Conservation (phyloP, 2,797 vertebrate species). For the Cyclopterus lumpus region DNA sequence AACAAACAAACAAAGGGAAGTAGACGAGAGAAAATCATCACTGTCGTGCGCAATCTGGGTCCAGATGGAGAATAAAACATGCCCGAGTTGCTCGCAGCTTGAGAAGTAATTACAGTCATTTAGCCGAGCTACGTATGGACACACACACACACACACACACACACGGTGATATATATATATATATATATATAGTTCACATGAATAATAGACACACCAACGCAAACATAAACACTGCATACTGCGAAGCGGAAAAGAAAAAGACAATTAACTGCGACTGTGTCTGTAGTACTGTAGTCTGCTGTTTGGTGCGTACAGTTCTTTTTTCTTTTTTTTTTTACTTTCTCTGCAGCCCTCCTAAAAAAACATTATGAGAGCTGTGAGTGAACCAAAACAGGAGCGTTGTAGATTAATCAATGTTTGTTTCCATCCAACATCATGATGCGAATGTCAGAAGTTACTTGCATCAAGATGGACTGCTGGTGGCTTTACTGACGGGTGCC, state of each 20-base stretch:
- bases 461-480: background rate
- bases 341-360: background rate
- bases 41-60: constrained; percentile 5
- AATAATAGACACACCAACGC: constrained; percentile 25
- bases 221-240: constrained; percentile 12
- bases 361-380: background rate
- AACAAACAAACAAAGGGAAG: constrained; percentile 10
- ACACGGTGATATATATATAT: constrained; percentile 1
- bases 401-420: background rate
- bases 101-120: constrained; percentile 43
- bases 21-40: constrained; percentile 9
- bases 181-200: constrained; percentile 20
- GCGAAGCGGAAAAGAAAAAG: background rate
- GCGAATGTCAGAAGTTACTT: background rate
- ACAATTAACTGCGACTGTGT: background rate
- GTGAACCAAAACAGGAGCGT: background rate
- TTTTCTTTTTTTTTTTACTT: too few relatives aligned
- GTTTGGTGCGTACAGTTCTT: background rate
- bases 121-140: background rate
- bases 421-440: background rate
- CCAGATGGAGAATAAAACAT: constrained; percentile 75
- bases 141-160: background rate
- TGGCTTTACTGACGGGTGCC: background rate
- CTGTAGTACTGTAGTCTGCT: background rate
- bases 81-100: constrained; percentile 91